phyloP scores from a whole-genome alignment of 2,797 vertebrate species.

The Ceyx erithaca region DNA sequence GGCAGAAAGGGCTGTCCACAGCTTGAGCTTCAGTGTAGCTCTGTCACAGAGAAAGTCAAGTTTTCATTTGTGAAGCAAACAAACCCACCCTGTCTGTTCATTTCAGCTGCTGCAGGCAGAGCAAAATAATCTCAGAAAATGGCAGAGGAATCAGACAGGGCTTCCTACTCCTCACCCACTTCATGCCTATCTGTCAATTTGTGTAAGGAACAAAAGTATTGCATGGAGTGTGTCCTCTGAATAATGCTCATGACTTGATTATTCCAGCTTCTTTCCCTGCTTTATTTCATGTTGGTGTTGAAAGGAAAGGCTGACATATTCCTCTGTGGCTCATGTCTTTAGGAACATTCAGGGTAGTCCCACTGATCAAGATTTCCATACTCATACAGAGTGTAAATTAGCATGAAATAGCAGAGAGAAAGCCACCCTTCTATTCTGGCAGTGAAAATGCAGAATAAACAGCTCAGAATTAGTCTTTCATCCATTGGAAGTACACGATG shows the following conservation, averaged over 20 bases:
- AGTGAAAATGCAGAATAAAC: not conserved
- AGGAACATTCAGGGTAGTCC: not conserved
- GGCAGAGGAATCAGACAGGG: not conserved
- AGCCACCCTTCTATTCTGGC: not conserved
- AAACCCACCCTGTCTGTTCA: not conserved
- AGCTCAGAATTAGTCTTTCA: not conserved
- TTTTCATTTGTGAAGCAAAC: not conserved
- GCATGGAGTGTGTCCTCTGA: not conserved
- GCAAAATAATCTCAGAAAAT: not conserved
- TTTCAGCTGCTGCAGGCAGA: not conserved
- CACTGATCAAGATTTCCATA: conserved; percentile 28
- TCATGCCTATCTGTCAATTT: not conserved
- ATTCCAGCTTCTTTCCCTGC: not conserved
- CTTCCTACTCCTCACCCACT: not conserved
- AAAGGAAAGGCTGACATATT: not conserved
- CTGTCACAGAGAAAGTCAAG: not conserved
- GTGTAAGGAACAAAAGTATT: not conserved
- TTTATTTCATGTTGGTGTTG: not conserved
- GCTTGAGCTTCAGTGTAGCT: not conserved
- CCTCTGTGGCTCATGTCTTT: not conserved
- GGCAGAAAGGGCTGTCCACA: not conserved
- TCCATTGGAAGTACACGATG: not conserved
- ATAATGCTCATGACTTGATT: not conserved
- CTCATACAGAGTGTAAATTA: conserved; percentile 36
- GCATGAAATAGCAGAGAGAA: not conserved